Conservation (phyloP, 2,888 invertebrate species). For the Troides aeacus region DNA sequence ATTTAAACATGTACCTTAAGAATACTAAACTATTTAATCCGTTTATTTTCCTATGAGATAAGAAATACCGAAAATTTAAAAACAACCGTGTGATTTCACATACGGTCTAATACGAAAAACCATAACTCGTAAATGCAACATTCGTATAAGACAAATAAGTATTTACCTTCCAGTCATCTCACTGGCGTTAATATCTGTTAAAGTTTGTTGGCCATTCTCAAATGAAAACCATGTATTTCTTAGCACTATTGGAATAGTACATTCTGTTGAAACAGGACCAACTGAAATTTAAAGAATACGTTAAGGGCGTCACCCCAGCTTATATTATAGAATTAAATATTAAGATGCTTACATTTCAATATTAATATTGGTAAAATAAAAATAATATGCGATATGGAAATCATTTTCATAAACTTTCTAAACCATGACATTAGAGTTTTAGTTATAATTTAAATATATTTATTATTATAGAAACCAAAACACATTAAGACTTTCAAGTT, state of each 20-base stretch:
- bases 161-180: conserved; percentile 84
- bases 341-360: conserved; percentile 26
- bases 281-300: conserved; percentile 49
- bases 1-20: no score
- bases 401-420: not conserved
- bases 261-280: conserved; percentile 66
- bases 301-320: conserved; percentile 59
- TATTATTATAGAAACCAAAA: not conserved
- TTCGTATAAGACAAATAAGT: conserved; percentile 5
- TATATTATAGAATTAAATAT: not conserved
- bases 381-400: conserved; percentile 7
- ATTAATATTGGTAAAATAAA: conserved; percentile 17
- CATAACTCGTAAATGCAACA: not conserved
- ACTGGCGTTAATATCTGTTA: conserved; percentile 89
- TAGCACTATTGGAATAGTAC: conserved; percentile 88
- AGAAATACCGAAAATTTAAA: no score
- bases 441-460: not conserved
- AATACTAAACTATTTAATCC: no score
- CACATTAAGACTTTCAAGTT: not conserved
- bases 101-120: no score
- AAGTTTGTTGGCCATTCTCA: conserved; percentile 90
- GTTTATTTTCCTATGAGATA: no score
- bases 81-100: no score
- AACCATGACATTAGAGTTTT: not conserved
- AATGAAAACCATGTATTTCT: conserved; percentile 95